Percentiles rank a stretch among this genome's conserved stretches.
phyloP scores from a whole-genome alignment of 2,113 vertebrate species.

The Cygnus buccinator region DNA sequence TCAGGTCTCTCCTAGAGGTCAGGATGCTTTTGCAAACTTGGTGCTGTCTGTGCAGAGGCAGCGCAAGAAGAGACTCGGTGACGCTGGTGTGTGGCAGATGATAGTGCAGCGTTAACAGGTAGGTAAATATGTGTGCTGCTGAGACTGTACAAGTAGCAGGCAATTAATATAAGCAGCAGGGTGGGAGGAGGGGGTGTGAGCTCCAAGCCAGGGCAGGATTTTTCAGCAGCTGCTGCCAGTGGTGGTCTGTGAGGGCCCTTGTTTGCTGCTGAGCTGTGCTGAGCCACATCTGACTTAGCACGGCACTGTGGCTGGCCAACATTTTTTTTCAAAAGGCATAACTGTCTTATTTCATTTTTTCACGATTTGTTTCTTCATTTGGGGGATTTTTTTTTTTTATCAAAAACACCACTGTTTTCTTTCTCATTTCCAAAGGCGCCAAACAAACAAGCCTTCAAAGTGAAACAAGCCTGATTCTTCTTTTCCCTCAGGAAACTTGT shows the following conservation, averaged over 20 bases:
- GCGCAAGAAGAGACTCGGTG: neutral
- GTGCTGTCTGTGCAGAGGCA: neutral
- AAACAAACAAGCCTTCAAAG: constrained; percentile 21
- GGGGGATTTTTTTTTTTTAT: neutral
- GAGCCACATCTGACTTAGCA: neutral
- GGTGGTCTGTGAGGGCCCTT: neutral
- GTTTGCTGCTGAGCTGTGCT: accelerated
- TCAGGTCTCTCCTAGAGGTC: too few species aligned
- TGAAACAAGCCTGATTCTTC: neutral
- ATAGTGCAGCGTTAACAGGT: neutral
- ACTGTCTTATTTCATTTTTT: neutral
- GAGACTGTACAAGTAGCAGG: neutral
- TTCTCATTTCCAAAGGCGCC: neutral
- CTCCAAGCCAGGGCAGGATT: neutral
- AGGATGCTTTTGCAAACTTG: neutral
- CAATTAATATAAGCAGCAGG: neutral
- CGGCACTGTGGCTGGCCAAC: neutral
- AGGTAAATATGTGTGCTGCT: neutral
- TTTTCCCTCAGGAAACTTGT: neutral
- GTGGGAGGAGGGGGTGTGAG: neutral
- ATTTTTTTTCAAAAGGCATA: neutral
- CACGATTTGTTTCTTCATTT: neutral
- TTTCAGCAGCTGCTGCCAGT: neutral
- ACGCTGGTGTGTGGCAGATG: neutral
- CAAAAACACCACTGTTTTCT: neutral